These are phyloP conservation scores for Ameiurus melas DNA, from an alignment of 2,113 vertebrate genomes.

Conservation along the genomic window DNA sequence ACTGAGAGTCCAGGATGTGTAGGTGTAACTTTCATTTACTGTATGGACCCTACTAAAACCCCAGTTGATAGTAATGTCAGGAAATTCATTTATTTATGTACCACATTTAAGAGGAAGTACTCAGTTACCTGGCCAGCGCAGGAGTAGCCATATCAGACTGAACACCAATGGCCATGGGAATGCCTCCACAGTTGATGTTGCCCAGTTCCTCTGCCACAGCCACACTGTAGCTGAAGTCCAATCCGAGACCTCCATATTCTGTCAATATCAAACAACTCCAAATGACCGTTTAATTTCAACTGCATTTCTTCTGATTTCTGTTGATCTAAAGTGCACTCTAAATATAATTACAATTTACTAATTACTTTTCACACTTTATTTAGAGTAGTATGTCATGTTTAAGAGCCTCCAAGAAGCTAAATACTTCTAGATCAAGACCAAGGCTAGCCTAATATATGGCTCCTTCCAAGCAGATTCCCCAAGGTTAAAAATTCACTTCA, in stretches of 20 bases:
- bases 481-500: background rate
- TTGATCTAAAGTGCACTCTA: background rate
- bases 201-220: constrained; percentile 86
- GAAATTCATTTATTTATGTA: background rate
- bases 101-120: background rate
- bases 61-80: background rate
- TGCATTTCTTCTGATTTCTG: background rate
- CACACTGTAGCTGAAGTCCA: constrained; percentile 84
- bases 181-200: constrained; percentile 76
- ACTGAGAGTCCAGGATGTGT: background rate
- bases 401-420: background rate
- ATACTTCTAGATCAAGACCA: background rate
- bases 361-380: background rate
- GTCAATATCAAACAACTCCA: constrained; percentile 36
- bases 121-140: constrained; percentile 75
- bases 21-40: background rate
- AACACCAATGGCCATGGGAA: constrained; percentile 86
- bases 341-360: background rate
- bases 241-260: constrained; percentile 85
- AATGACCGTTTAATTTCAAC: constrained; percentile 5
- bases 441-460: background rate
- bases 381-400: background rate
- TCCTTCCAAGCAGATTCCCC: background rate
- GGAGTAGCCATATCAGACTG: constrained; percentile 85
- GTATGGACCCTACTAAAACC: background rate